Conservation (phyloP, 1,140 invertebrate genomes). For the Triops cancriformis region DNA sequence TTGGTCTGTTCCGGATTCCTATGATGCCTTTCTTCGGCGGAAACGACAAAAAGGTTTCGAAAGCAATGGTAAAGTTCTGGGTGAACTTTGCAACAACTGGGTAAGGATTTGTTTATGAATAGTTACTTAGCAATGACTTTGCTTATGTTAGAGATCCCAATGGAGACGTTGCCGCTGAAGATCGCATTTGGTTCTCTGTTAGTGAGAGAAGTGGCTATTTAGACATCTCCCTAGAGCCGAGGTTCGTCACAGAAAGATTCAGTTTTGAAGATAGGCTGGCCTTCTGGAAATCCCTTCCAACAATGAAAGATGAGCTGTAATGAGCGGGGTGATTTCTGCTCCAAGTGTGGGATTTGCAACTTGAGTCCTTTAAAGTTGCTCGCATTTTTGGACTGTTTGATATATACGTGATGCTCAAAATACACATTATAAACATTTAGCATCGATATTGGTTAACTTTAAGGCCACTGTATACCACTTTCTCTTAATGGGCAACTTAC, state of each 20-base stretch:
- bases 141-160: background rate
- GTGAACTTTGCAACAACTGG: background rate
- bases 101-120: background rate
- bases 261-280: background rate
- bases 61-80: background rate
- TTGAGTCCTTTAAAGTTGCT: too few species aligned
- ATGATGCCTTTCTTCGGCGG: background rate
- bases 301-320: background rate
- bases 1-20: background rate
- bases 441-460: too few species aligned
- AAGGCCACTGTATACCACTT: too few species aligned
- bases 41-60: slow-evolving; percentile 12
- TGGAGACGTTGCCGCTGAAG: slow-evolving; percentile 7
- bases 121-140: background rate
- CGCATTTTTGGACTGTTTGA: too few species aligned
- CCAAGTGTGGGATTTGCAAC: too few species aligned
- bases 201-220: background rate
- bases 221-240: background rate
- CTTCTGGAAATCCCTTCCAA: background rate
- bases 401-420: too few species aligned
- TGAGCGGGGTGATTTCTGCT: too few species aligned
- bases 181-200: background rate
- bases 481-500: too few species aligned
- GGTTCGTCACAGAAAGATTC: background rate
- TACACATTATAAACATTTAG: too few species aligned